A percentile compares a stretch with the other conserved stretches of the same genome.
These are phyloP conservation scores for Coenonympha arcania DNA, from an alignment of 2,888 invertebrate species.

Conservation along the genomic window DNA sequence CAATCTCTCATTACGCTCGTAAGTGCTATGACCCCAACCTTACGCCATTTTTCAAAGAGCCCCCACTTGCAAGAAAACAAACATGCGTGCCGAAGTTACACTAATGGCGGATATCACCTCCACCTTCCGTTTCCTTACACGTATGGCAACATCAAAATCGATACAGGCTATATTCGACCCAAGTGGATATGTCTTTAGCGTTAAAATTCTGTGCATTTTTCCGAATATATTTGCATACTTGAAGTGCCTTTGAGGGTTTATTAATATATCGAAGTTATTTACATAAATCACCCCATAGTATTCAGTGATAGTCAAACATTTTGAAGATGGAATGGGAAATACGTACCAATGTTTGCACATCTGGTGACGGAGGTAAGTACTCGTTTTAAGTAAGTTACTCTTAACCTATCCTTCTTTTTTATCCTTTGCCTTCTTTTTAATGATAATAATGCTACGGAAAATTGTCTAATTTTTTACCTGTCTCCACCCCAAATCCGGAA, in stretches of 20 bases:
- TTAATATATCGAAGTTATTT: constrained; percentile 35
- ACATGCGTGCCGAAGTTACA: constrained; percentile 32
- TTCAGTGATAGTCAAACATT: constrained; percentile 17
- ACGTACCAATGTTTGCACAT: constrained; percentile 17
- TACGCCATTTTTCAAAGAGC: constrained; percentile 36
- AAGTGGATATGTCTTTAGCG: not conserved
- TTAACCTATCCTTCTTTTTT: no score
- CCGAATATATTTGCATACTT: not conserved
- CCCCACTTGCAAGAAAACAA: constrained; percentile 35
- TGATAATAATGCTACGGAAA: no score
- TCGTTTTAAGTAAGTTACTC: no score
- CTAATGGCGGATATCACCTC: constrained; percentile 47
- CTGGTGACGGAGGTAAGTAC: constrained; percentile 4
- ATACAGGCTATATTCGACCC: not conserved
- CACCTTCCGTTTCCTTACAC: constrained; percentile 47
- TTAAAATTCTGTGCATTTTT: not conserved
- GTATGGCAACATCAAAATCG: not conserved
- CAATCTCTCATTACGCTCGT: constrained; percentile 24
- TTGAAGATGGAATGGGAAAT: constrained; percentile 11
- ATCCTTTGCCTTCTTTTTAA: no score
- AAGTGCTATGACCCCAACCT: constrained; percentile 27
- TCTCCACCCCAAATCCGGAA: not conserved
- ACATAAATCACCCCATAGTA: constrained; percentile 32
- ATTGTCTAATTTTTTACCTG: no score
- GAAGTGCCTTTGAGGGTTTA: constrained; percentile 27